Conservation (phyloP, 2,888 invertebrate genomes). For the Acleris laterana region DNA sequence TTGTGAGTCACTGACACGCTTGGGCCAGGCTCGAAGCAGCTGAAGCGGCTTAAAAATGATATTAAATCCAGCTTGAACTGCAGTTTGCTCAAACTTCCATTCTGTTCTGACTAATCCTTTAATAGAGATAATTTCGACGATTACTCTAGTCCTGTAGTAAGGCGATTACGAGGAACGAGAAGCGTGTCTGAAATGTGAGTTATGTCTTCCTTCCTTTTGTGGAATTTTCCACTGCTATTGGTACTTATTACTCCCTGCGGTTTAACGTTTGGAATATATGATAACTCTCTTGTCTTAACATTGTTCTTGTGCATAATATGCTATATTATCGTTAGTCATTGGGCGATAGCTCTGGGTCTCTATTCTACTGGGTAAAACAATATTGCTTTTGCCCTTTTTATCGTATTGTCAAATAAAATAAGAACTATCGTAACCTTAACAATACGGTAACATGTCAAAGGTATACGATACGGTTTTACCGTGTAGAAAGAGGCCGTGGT, state of each 20-base stretch:
- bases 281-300: no score
- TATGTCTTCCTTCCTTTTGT: constrained; percentile 30
- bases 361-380: no score
- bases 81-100: constrained; percentile 56
- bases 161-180: constrained; percentile 30
- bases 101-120: constrained; percentile 53
- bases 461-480: no score
- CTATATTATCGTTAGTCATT: no score
- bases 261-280: neutral
- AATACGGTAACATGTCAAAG: no score
- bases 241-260: neutral
- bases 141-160: constrained; percentile 34
- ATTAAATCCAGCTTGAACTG: constrained; percentile 68
- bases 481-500: no score
- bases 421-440: no score
- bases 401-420: no score
- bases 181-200: constrained; percentile 36
- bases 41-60: constrained; percentile 59
- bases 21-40: constrained; percentile 53
- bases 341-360: no score
- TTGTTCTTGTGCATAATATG: no score
- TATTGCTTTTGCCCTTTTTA: no score
- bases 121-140: constrained; percentile 31
- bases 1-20: constrained; percentile 62
- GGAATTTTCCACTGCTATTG: constrained; percentile 28